These are phyloP conservation scores for Tryphoninae sp. DNA, from an alignment of 2,888 invertebrate species.

Conservation along the genomic window DNA sequence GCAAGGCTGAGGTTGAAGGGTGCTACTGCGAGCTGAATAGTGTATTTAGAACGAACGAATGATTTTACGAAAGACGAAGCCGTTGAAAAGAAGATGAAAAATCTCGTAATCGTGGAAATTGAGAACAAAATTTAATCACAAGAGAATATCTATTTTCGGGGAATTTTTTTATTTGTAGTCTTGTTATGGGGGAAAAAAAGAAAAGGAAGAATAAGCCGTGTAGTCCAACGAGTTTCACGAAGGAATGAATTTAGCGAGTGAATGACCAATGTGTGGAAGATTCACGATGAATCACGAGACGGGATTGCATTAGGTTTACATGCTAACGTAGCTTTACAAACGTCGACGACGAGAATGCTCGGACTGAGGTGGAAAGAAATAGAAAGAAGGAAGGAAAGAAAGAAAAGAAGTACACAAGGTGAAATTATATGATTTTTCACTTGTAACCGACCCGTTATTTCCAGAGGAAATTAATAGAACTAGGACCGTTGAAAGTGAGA, in stretches of 20 bases:
- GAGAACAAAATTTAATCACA: slow-evolving; percentile 58
- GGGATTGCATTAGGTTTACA: slow-evolving; percentile 50
- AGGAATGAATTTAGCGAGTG: slow-evolving; percentile 4
- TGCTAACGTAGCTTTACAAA: slow-evolving; percentile 55
- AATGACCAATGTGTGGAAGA: slow-evolving; percentile 31
- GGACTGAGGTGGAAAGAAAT: slow-evolving; percentile 46
- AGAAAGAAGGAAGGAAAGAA: slow-evolving; percentile 15
- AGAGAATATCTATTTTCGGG: slow-evolving; percentile 72
- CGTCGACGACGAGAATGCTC: slow-evolving; percentile 46
- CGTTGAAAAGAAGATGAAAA: slow-evolving; percentile 37
- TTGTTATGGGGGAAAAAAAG: slow-evolving; percentile 56
- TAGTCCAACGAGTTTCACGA: slow-evolving; percentile 25
- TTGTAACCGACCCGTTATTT: slow-evolving; percentile 57
- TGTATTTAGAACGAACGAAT: slow-evolving; percentile 62
- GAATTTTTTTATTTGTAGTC: slow-evolving; percentile 68
- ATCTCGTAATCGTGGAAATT: slow-evolving; percentile 37
- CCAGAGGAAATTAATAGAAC: slow-evolving; percentile 52
- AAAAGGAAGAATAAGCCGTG: slow-evolving; percentile 16
- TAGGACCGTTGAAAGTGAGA: slow-evolving; percentile 44
- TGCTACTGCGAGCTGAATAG: slow-evolving; percentile 72
- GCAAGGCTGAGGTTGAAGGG: slow-evolving; percentile 77
- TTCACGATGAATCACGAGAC: slow-evolving; percentile 32
- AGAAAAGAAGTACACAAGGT: slow-evolving; percentile 38
- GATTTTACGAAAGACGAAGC: slow-evolving; percentile 44
- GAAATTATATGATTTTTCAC: slow-evolving; percentile 56